phyloP scores from a whole-genome alignment of 2,888 invertebrate species.

The Tholera decimalis region DNA sequence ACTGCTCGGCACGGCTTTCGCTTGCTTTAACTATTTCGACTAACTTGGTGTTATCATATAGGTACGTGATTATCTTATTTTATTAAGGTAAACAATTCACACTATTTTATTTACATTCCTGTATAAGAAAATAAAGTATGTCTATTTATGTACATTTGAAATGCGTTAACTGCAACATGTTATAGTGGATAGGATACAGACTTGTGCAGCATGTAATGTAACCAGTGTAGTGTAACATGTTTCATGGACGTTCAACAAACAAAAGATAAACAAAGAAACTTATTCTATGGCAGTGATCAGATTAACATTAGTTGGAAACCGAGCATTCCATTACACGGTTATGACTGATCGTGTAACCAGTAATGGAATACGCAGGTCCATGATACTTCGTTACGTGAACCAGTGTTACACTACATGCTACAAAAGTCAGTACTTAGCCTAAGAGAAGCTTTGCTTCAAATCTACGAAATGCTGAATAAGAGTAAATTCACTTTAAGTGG shows the following conservation, averaged over 20 bases:
- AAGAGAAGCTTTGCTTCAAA: slow-evolving; percentile 56
- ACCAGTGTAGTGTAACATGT: slow-evolving; percentile 19
- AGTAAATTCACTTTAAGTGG: slow-evolving; percentile 51
- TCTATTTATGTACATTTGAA: slow-evolving; percentile 56
- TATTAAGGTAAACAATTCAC: slow-evolving; percentile 59
- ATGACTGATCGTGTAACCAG: slow-evolving; percentile 14
- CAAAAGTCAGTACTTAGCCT: slow-evolving; percentile 43
- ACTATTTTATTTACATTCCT: slow-evolving; percentile 58
- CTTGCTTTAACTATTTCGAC: slow-evolving; percentile 52
- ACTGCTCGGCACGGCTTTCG: slow-evolving; percentile 57
- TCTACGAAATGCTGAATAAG: slow-evolving; percentile 43
- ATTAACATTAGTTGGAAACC: slow-evolving; percentile 18
- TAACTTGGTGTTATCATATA: slow-evolving; percentile 41
- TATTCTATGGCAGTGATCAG: slow-evolving; percentile 38
- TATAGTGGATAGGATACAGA: slow-evolving; percentile 36
- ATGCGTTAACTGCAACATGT: slow-evolving; percentile 45
- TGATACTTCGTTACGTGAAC: slow-evolving; percentile 12
- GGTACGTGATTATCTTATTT: slow-evolving; percentile 51
- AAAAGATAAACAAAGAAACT: slow-evolving; percentile 23
- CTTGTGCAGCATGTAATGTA: slow-evolving; percentile 50
- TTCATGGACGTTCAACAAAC: slow-evolving; percentile 25
- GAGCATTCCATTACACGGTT: slow-evolving; percentile 21
- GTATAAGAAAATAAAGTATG: slow-evolving; percentile 45
- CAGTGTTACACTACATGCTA: slow-evolving; percentile 37
- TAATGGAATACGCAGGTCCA: slow-evolving; percentile 18